Evolutionary conservation across 1,140 invertebrate genomes (phyloP).

Genomic region (Frieseomelitta varia): DNA sequence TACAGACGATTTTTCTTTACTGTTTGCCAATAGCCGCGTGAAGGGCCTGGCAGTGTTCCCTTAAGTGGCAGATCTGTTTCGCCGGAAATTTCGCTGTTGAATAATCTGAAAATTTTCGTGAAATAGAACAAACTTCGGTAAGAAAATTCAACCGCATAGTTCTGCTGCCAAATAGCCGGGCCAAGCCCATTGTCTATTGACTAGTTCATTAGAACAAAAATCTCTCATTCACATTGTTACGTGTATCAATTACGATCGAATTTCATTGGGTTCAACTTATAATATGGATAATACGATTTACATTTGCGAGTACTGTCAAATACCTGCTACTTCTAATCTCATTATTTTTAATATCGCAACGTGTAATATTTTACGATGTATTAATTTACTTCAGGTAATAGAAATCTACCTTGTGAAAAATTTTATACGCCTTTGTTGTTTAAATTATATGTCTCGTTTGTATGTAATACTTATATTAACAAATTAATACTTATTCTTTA

Average conservation of each 20-base stretch:
- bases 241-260: neutral
- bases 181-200: constrained; percentile 75
- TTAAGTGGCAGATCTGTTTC: constrained; percentile 71
- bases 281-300: neutral
- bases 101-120: constrained; percentile 70
- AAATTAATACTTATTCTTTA: neutral
- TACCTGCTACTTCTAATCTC: neutral
- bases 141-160: constrained; percentile 57
- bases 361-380: neutral
- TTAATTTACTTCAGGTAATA: neutral
- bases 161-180: constrained; percentile 65
- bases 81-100: constrained; percentile 67
- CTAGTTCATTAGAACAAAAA: constrained; percentile 66
- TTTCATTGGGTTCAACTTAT: neutral
- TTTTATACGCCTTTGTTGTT: too few species aligned
- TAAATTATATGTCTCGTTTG: neutral
- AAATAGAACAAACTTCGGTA: constrained; percentile 74
- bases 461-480: neutral
- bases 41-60: constrained; percentile 73
- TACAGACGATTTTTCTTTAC: constrained; percentile 78
- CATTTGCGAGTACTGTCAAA: constrained; percentile 16
- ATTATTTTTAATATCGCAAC: constrained; percentile 12
- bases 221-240: constrained; percentile 1
- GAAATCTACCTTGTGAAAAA: neutral
- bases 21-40: constrained; percentile 78